Evolutionary conservation across 1,140 invertebrate species (phyloP).

Genomic region (Dreissena rostriformis): DNA sequence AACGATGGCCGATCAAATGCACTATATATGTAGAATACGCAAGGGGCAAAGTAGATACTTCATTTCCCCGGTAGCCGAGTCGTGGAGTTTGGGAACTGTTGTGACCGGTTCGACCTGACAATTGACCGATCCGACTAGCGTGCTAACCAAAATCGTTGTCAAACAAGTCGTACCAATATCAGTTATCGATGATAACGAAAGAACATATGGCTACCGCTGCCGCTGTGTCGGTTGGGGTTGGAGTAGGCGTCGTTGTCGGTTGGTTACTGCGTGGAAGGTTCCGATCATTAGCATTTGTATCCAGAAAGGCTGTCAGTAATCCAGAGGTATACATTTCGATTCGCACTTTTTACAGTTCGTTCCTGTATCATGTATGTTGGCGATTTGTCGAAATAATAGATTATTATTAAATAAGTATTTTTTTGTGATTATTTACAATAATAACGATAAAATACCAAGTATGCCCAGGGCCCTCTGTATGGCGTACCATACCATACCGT

Average conservation of each 20-base stretch:
- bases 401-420: not conserved
- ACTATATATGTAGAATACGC: too few relatives aligned
- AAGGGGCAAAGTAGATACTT: too few relatives aligned
- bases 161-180: too few relatives aligned
- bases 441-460: not conserved
- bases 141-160: too few relatives aligned
- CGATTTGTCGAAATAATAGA: not conserved
- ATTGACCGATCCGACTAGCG: too few relatives aligned
- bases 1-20: too few relatives aligned
- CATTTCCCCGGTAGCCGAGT: too few relatives aligned
- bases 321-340: not conserved
- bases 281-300: not conserved
- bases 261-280: conserved; percentile 64
- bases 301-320: conserved; percentile 2
- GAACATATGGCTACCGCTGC: not conserved
- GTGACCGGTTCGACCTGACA: too few relatives aligned
- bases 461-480: not conserved
- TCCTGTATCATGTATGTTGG: not conserved
- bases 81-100: too few relatives aligned
- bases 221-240: conserved; percentile 59
- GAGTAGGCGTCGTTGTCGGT: conserved; percentile 69
- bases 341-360: not conserved
- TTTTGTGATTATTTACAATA: not conserved
- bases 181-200: too few relatives aligned
- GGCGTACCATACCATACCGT: not conserved